A percentile compares a stretch with the other conserved stretches of the same genome.
Evolutionary conservation across 53 echinoderm and acorn worm species (phyloP).

Genomic region (Pentamera pediparva): DNA sequence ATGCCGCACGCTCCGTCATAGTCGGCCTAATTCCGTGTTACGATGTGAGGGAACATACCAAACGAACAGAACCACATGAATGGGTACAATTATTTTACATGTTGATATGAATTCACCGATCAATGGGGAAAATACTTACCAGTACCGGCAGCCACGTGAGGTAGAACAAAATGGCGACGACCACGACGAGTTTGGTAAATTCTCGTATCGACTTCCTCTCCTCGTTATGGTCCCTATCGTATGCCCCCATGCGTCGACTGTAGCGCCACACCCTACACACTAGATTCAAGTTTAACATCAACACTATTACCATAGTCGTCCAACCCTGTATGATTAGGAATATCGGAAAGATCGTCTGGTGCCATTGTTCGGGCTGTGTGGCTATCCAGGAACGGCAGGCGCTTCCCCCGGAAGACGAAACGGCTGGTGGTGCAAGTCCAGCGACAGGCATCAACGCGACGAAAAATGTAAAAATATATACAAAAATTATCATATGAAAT

Average conservation of each 20-base stretch:
- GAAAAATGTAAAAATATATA: slow-evolving; percentile 66
- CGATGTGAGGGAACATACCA: neutral
- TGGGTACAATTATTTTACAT: neutral
- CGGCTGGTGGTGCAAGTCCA: slow-evolving; percentile 76
- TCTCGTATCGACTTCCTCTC: slow-evolving; percentile 64
- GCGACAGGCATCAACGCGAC: slow-evolving; percentile 69
- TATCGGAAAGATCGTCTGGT: slow-evolving; percentile 63
- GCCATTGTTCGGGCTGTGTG: slow-evolving; percentile 59
- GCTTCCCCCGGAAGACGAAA: slow-evolving; percentile 34
- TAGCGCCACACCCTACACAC: slow-evolving; percentile 59
- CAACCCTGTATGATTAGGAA: slow-evolving; percentile 79
- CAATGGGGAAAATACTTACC: slow-evolving; percentile 82
- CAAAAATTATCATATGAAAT: slow-evolving; percentile 46
- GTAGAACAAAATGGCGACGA: slow-evolving; percentile 87
- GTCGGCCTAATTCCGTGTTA: neutral
- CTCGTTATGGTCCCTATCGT: slow-evolving; percentile 44
- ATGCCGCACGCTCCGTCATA: no score
- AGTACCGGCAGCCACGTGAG: slow-evolving; percentile 92
- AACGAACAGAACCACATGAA: neutral
- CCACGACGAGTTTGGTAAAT: slow-evolving; percentile 80
- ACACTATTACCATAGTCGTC: slow-evolving; percentile 71
- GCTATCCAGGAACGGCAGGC: slow-evolving; percentile 86
- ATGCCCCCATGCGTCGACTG: slow-evolving; percentile 47
- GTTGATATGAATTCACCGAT: no score
- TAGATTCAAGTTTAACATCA: slow-evolving; percentile 71